Percentiles rank a stretch among this genome's conserved stretches.
These are phyloP conservation scores for Eumeta japonica DNA, from an alignment of 1,140 invertebrate species.

Conservation along the genomic window DNA sequence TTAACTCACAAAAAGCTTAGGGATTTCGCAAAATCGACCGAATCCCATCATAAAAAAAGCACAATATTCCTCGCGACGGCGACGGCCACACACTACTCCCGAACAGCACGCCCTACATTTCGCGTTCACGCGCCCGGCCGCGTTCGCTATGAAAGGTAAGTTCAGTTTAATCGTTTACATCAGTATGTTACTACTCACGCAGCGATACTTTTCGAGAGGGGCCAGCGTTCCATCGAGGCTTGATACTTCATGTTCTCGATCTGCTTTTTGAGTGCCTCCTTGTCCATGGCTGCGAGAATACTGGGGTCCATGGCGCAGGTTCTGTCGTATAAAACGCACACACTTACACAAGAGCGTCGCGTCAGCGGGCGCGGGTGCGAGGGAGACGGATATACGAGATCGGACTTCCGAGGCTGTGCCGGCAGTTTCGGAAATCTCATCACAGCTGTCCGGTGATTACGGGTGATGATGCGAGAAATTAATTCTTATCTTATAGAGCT, in stretches of 20 bases:
- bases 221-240: slow-evolving; percentile 93
- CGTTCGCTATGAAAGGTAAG: too few relatives aligned
- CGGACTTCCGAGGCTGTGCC: not conserved
- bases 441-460: not conserved
- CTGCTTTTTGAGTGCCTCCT: slow-evolving; percentile 94
- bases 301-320: slow-evolving; percentile 79
- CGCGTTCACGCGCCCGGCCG: too few relatives aligned
- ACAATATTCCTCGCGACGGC: too few relatives aligned
- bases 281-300: slow-evolving; percentile 91
- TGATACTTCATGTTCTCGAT: slow-evolving; percentile 97
- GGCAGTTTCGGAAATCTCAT: not conserved
- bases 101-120: too few relatives aligned
- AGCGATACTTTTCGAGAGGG: slow-evolving; percentile 87
- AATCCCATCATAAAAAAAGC: too few relatives aligned
- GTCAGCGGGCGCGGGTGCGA: not conserved
- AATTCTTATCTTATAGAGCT: not conserved
- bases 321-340: slow-evolving; percentile 53
- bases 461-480: not conserved
- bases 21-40: too few relatives aligned
- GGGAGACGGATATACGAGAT: not conserved
- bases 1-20: too few relatives aligned
- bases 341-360: slow-evolving; percentile 28
- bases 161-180: too few relatives aligned
- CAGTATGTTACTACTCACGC: slow-evolving; percentile 92
- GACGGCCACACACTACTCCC: too few relatives aligned